Evolutionary conservation across 2,888 invertebrate genomes (phyloP), one percentile per base, ranked within the genome.

Genomic region (Silvanus unidentatus): DNA sequence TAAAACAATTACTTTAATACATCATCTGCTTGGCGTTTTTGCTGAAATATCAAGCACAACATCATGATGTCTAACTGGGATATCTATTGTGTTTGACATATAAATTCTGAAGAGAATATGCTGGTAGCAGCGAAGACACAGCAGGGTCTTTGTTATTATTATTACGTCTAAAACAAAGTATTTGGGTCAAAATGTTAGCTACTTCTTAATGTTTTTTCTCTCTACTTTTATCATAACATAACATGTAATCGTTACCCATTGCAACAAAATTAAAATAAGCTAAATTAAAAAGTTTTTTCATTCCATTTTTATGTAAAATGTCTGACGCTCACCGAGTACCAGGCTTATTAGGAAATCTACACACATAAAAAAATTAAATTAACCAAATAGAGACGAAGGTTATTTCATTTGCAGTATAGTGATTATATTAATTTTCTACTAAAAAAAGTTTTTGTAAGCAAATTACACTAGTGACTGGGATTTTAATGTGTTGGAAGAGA

Each of bases 31-130:
- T 43, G 41, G 14, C 39, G 39, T 32, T 43, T 34, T 47, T 54
- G 47, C 44, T 41, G 44, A 49, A 49, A 53, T 45, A 48, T 48
- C 22, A 48, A 45, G 49, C 50, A 50, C 50, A 56, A 53, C 47
- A 53, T 43, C 45, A 51, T 41, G 35, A 13, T n/a, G 44, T 45
- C 49, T 42, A 47, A n/a, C n/a, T n/a, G n/a, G n/a, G n/a, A n/a
- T 43, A 40, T 41, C 55, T 36, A 55, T 58, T 58, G 58, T 58
- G 47, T 49, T 54, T 52, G 53, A 52, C 52, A 42, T 52, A 55
- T 58, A 58, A 55, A 58, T 58, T 54, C 52, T 52, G 47, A 48
- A 47, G 48, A 48, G 53, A 54, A 51, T 43, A 39, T 22, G 37
- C 15, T 35, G 35, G 35, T 35, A 12, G 35, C 9, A 12, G 35